These are phyloP conservation scores for Piliocolobus tephrosceles DNA, from an alignment of 2,113 vertebrate species.

Conservation along the genomic window DNA sequence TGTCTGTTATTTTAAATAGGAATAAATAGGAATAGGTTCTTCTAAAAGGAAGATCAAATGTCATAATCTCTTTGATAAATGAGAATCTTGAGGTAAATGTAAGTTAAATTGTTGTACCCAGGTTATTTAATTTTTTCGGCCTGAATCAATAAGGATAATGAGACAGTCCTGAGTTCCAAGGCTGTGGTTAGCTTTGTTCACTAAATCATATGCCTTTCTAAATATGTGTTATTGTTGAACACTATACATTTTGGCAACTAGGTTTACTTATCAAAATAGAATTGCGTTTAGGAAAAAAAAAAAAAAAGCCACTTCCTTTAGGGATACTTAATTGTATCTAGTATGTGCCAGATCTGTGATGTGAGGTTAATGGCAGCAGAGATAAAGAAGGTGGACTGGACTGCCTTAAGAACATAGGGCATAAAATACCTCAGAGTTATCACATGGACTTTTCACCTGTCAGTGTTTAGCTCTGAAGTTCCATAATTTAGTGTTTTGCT, in stretches of 20 bases:
- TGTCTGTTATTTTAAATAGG: no score
- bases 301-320: not conserved
- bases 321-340: not conserved
- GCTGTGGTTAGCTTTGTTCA: not conserved
- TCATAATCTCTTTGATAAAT: conserved; percentile 27
- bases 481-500: not conserved
- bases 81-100: not conserved
- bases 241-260: not conserved
- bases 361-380: not conserved
- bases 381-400: not conserved
- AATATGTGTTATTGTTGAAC: not conserved
- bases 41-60: not conserved
- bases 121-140: not conserved
- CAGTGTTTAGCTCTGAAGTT: not conserved
- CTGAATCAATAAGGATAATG: not conserved
- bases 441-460: not conserved
- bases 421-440: not conserved
- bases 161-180: not conserved
- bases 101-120: not conserved
- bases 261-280: conserved; percentile 4
- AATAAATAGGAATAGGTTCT: no score
- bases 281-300: not conserved
- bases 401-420: not conserved
- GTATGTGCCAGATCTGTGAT: not conserved
- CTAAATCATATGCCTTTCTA: not conserved